These are phyloP conservation scores for Zaprionus lachaisei DNA, from an alignment of 1,140 invertebrate species.

Conservation along the genomic window DNA sequence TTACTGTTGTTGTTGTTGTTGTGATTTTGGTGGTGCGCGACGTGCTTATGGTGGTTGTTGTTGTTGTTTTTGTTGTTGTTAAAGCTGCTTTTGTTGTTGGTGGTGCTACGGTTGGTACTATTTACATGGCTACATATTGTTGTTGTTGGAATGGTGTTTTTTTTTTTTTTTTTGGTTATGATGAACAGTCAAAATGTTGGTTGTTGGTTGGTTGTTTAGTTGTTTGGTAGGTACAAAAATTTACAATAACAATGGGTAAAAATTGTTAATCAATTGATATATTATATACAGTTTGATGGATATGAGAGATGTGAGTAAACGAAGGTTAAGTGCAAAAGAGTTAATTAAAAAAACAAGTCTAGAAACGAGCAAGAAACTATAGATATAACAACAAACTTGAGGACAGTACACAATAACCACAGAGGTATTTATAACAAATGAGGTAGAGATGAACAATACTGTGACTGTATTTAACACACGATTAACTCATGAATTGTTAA, in stretches of 20 bases:
- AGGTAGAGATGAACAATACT: neutral
- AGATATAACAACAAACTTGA: neutral
- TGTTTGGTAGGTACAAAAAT: conserved; percentile 68
- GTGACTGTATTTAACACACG: neutral
- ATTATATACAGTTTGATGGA: conserved; percentile 75
- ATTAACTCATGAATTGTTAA: neutral
- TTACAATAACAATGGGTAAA: conserved; percentile 79
- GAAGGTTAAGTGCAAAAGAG: conserved; percentile 7
- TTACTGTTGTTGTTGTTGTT: conserved; percentile 56
- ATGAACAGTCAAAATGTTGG: conserved; percentile 73
- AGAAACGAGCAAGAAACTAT: conserved; percentile 12
- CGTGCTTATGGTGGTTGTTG: conserved; percentile 58
- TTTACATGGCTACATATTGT: conserved; percentile 78
- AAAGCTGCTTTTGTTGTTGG: conserved; percentile 54
- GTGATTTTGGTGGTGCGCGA: conserved; percentile 68
- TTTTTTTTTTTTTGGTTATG: conserved; percentile 43
- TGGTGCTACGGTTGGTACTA: conserved; percentile 79
- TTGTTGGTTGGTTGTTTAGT: conserved; percentile 40
- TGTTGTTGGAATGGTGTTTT: conserved; percentile 37
- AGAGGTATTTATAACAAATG: neutral
- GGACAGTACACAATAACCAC: neutral
- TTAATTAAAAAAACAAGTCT: conserved; percentile 6
- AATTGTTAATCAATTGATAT: conserved; percentile 76
- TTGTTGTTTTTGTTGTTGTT: conserved; percentile 57
- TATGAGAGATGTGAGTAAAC: conserved; percentile 39